These are phyloP conservation scores for Caenorhabditis parvicauda DNA, from an alignment of 2,888 invertebrate genomes.

Conservation along the genomic window DNA sequence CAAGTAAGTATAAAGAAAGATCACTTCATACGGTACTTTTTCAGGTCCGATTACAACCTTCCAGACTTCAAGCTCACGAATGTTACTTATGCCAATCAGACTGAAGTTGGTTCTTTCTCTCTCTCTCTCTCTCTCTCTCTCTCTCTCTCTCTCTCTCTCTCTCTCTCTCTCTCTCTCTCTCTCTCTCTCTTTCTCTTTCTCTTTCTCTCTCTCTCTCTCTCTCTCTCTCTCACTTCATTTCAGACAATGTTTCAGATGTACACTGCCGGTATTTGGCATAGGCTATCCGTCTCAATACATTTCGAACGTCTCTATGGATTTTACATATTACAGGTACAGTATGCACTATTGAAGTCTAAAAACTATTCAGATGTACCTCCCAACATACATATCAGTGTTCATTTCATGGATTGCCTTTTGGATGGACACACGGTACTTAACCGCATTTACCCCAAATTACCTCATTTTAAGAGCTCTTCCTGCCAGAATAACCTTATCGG, in stretches of 20 bases:
- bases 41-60: slow-evolving; percentile 49
- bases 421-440: slow-evolving; percentile 53
- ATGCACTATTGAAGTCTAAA: too few species aligned
- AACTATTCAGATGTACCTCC: slow-evolving; percentile 56
- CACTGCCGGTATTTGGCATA: slow-evolving; percentile 61
- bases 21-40: too few species aligned
- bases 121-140: not conserved
- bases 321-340: slow-evolving; percentile 58
- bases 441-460: not conserved
- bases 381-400: slow-evolving; percentile 61
- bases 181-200: not conserved
- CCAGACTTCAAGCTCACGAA: slow-evolving; percentile 60
- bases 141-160: not conserved
- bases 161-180: not conserved
- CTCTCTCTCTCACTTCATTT: too few species aligned
- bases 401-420: slow-evolving; percentile 62
- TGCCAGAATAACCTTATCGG: slow-evolving; percentile 60
- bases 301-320: slow-evolving; percentile 61
- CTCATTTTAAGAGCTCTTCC: slow-evolving; percentile 43
- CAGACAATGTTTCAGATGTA: slow-evolving; percentile 47
- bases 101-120: slow-evolving; percentile 29
- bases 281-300: slow-evolving; percentile 53
- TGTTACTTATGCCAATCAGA: slow-evolving; percentile 50
- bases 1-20: too few species aligned
- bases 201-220: not conserved